Evolutionary conservation across 2,113 vertebrate genomes (phyloP).

Genomic region (Halichoeres trimaculatus): DNA sequence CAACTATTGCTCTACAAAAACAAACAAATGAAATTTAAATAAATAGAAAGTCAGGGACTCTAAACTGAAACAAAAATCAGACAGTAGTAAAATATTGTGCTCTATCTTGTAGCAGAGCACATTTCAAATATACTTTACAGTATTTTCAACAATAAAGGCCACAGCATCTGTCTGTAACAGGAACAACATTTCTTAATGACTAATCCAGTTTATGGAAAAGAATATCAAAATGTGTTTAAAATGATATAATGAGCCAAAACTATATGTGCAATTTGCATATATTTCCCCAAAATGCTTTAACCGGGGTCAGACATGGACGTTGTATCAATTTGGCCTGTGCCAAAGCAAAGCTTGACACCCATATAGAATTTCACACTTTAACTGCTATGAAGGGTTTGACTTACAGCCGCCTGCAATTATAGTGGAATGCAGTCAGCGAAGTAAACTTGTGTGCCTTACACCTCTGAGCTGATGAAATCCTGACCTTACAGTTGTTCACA

Average conservation of each 20-base stretch:
- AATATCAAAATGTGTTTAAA: background rate
- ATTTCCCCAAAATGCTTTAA: background rate
- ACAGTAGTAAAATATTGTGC: background rate
- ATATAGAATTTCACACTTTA: conserved; percentile 6
- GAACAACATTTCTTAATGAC: background rate
- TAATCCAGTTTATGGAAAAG: background rate
- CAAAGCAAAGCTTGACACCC: background rate
- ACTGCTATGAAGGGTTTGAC: conserved; percentile 8
- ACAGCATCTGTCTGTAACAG: too few species aligned
- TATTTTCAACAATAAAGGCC: background rate
- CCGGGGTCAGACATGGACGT: background rate
- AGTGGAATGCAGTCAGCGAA: conserved; percentile 47
- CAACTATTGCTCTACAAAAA: too few species aligned
- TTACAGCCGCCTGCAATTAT: conserved; percentile 21
- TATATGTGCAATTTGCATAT: background rate
- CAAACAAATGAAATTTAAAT: too few species aligned
- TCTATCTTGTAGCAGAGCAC: background rate
- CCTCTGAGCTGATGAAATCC: conserved; percentile 21
- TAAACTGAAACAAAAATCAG: too few species aligned
- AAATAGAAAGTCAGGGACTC: too few species aligned
- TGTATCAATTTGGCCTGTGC: background rate
- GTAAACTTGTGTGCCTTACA: background rate
- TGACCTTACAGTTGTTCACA: background rate
- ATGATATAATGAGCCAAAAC: background rate
- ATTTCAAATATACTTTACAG: background rate